phyloP scores from a whole-genome alignment of 2,888 invertebrate species.

The Chalcosyrphus nemorum region DNA sequence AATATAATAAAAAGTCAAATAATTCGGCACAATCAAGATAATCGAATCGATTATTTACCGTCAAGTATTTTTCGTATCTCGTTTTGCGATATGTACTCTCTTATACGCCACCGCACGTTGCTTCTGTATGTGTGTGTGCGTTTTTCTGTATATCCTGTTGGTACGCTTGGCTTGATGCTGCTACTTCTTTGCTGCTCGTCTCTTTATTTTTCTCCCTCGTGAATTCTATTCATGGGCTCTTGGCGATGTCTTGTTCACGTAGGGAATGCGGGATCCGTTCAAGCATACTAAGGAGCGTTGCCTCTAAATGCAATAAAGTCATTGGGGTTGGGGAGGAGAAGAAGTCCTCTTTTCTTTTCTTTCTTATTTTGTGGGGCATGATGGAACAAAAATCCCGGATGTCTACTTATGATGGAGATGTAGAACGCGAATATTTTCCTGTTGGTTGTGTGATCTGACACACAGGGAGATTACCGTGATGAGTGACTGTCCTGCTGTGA shows the following conservation, averaged over 20 bases:
- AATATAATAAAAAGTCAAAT: constrained; percentile 71
- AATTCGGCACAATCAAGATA: constrained; percentile 71
- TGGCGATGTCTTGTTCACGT: constrained; percentile 41
- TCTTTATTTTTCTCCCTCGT: background rate
- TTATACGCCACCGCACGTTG: constrained; percentile 25
- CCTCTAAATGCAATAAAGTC: constrained; percentile 52
- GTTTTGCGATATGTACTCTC: constrained; percentile 33
- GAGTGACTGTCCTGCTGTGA: constrained; percentile 34
- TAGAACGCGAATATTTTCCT: background rate
- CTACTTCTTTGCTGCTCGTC: background rate
- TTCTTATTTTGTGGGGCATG: background rate
- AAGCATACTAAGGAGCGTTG: constrained; percentile 59
- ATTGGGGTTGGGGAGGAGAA: constrained; percentile 6
- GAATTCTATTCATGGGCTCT: constrained; percentile 42
- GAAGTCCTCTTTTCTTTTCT: background rate
- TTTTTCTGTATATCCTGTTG: constrained; percentile 26
- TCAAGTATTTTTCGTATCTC: constrained; percentile 58
- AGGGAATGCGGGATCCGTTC: constrained; percentile 33
- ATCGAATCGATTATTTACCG: constrained; percentile 70
- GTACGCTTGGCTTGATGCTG: constrained; percentile 35
- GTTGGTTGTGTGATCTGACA: constrained; percentile 20
- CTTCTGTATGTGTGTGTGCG: constrained; percentile 1
- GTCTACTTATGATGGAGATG: constrained; percentile 5
- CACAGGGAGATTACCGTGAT: constrained; percentile 48
- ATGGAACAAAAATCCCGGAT: background rate